A percentile compares a stretch with the other conserved stretches of the same genome.
phyloP scores from a whole-genome alignment of 2,797 vertebrate species.

The Parauchenoglanis ngamensis region DNA sequence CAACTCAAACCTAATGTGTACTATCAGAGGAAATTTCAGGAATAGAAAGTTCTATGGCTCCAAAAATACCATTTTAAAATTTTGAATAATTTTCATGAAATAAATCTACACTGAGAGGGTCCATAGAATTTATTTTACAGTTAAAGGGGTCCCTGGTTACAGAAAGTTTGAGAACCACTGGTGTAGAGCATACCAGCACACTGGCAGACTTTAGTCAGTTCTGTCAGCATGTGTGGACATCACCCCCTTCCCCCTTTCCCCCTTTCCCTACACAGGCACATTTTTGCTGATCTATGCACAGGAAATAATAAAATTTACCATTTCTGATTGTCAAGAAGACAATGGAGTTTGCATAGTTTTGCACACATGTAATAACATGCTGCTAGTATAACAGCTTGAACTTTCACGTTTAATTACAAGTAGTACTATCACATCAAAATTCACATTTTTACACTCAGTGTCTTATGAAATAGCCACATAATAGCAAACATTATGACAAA shows the following conservation, averaged over 20 bases:
- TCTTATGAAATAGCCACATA: conserved; percentile 40
- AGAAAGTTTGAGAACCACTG: too few relatives aligned
- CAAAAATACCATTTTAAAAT: too few relatives aligned
- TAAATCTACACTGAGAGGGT: too few relatives aligned
- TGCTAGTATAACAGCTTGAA: conserved; percentile 12
- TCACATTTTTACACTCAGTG: conserved; percentile 25
- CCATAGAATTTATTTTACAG: too few relatives aligned
- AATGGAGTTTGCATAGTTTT: not conserved
- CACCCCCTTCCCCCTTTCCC: not conserved
- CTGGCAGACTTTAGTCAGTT: conserved; percentile 2
- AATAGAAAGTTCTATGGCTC: too few relatives aligned
- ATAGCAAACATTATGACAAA: conserved; percentile 38
- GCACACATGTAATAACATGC: conserved; percentile 1
- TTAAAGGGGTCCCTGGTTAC: too few relatives aligned
- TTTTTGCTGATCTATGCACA: not conserved
- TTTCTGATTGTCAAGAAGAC: not conserved
- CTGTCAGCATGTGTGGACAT: not conserved
- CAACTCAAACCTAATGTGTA: too few relatives aligned
- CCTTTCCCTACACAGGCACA: not conserved
- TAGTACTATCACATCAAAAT: conserved; percentile 43
- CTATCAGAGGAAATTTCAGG: too few relatives aligned
- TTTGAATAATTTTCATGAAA: too few relatives aligned
- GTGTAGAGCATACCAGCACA: not conserved
- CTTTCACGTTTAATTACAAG: conserved; percentile 43
- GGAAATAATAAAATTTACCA: not conserved